These are phyloP conservation scores for Heptranchias perlo DNA, from an alignment of 2,113 vertebrate genomes.

Conservation along the genomic window DNA sequence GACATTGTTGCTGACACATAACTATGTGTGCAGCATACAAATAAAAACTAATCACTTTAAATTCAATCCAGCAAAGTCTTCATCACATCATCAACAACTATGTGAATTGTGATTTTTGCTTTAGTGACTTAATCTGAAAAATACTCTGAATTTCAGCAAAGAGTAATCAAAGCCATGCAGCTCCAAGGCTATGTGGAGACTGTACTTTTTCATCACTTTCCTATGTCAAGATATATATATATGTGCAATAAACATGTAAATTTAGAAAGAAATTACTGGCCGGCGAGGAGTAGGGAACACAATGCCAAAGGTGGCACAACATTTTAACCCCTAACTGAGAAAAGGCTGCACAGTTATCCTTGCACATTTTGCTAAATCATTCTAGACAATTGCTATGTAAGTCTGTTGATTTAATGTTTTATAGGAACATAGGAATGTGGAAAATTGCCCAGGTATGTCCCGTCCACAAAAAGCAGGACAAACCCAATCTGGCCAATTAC, in stretches of 20 bases:
- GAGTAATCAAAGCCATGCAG: background rate
- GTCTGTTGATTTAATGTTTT: background rate
- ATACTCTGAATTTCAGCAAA: background rate
- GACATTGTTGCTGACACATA: background rate
- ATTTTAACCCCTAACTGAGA: background rate
- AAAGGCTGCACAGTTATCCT: background rate
- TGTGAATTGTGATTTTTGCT: background rate
- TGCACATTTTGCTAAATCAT: background rate
- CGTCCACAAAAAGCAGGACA: too few relatives aligned
- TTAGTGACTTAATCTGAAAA: background rate
- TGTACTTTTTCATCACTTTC: background rate
- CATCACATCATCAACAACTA: background rate
- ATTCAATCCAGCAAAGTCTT: background rate
- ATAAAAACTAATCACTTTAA: background rate
- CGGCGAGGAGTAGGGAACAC: too few relatives aligned
- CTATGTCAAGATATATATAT: background rate
- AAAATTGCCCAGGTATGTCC: too few relatives aligned
- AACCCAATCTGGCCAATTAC: too few relatives aligned
- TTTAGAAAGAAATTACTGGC: background rate
- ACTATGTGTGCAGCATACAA: background rate
- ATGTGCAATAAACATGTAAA: background rate
- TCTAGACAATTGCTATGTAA: background rate
- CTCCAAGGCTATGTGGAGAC: background rate
- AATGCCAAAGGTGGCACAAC: background rate
- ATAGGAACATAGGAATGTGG: too few relatives aligned